Evolutionary conservation across 1,140 invertebrate species (phyloP).

Genomic region (Bombus impatiens): DNA sequence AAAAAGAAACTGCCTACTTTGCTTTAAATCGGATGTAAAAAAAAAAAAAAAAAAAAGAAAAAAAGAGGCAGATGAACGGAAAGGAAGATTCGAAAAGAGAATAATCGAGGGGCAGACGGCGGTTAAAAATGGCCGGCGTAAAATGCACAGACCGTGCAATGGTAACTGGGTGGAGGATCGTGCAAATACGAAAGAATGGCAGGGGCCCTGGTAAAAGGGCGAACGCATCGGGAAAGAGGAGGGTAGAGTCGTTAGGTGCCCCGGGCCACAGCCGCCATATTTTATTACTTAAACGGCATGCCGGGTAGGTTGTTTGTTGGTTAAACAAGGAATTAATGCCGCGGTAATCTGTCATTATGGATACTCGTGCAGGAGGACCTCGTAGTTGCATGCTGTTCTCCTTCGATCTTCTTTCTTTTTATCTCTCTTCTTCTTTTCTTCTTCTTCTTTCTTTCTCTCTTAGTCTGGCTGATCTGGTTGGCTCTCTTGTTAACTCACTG

Average conservation of each 20-base stretch:
- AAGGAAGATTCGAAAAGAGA: conserved; percentile 11
- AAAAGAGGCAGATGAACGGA: neutral
- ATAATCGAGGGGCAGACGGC: conserved; percentile 39
- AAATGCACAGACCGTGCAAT: conserved; percentile 46
- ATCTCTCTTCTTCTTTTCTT: neutral
- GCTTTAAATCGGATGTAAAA: too few relatives aligned
- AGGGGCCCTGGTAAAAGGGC: conserved; percentile 26
- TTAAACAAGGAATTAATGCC: conserved; percentile 77
- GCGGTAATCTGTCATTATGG: conserved; percentile 73
- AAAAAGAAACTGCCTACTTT: too few relatives aligned
- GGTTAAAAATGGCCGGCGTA: conserved; percentile 56
- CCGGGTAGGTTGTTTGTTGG: conserved; percentile 74
- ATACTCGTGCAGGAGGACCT: conserved; percentile 61
- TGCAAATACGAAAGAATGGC: conserved; percentile 31
- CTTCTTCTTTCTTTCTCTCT: neutral
- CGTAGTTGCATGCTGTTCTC: conserved; percentile 51
- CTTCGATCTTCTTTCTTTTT: neutral
- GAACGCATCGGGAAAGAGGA: conserved; percentile 5
- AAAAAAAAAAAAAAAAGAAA: neutral
- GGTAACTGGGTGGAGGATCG: conserved; percentile 29
- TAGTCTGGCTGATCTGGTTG: neutral
- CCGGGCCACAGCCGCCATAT: conserved; percentile 69
- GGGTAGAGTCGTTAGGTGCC: conserved; percentile 48
- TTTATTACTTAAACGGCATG: conserved; percentile 76
- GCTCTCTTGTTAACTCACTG: neutral